These are phyloP conservation scores for Brachyptera putata DNA, from an alignment of 2,888 invertebrate genomes.

Conservation along the genomic window DNA sequence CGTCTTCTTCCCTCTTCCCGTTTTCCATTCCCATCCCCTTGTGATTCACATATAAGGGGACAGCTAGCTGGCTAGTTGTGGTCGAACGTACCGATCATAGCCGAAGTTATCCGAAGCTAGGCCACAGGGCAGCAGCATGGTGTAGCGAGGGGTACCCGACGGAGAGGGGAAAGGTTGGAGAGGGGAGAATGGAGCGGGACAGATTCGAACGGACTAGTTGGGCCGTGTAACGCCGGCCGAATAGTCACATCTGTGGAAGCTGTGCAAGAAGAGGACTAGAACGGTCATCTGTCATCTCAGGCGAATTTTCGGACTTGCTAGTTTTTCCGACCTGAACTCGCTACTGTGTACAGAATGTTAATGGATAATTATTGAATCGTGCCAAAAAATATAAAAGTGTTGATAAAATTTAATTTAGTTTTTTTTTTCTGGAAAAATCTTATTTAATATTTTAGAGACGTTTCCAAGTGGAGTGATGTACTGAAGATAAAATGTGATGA, in stretches of 20 bases:
- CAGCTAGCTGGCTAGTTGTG: constrained; percentile 29
- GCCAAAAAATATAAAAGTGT: no score
- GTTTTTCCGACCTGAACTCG: no score
- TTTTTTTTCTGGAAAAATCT: no score
- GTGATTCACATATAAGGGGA: constrained; percentile 25
- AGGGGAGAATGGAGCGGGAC: constrained; percentile 10
- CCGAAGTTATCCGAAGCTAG: constrained; percentile 26
- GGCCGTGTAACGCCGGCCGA: constrained; percentile 11
- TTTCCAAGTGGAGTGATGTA: no score
- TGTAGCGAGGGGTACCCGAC: constrained; percentile 16
- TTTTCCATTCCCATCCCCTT: no score
- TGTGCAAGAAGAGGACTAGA: constrained; percentile 13
- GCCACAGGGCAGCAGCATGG: constrained; percentile 18
- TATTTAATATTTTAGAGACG: no score
- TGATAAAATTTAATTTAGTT: no score
- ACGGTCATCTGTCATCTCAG: constrained; percentile 22
- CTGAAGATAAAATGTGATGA: no score
- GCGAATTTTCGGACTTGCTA: not conserved
- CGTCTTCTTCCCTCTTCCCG: constrained; percentile 12
- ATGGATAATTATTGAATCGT: no score
- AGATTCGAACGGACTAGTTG: constrained; percentile 14
- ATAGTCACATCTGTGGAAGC: constrained; percentile 12
- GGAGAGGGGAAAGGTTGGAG: constrained; percentile 16
- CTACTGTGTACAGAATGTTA: no score
- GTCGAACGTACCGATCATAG: constrained; percentile 26